These are phyloP conservation scores for Argopecten irradians DNA, from an alignment of 1,140 invertebrate species.

Conservation along the genomic window DNA sequence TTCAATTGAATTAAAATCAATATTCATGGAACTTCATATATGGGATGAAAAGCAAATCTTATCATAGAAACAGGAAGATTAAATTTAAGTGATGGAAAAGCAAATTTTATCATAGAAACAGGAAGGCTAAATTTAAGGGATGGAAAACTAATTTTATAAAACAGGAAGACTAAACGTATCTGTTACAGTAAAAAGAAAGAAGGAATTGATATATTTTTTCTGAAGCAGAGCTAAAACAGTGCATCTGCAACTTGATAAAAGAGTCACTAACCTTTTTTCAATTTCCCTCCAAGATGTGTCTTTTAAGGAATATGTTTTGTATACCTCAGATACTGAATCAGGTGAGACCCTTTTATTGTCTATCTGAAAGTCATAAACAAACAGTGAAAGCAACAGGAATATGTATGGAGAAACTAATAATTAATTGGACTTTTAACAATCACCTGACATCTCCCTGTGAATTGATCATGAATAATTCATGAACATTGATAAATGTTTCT, in stretches of 20 bases:
- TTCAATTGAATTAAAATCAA: too few species aligned
- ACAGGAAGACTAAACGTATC: too few species aligned
- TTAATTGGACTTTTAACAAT: too few species aligned
- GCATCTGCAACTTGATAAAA: background rate
- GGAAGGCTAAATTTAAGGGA: background rate
- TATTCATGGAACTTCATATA: too few species aligned
- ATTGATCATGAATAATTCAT: too few species aligned
- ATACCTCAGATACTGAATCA: conserved; percentile 63
- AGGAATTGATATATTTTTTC: too few species aligned
- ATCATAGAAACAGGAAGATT: background rate
- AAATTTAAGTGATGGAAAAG: background rate
- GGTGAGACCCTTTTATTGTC: conserved; percentile 67
- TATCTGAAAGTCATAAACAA: conserved; percentile 58
- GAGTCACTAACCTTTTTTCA: conserved; percentile 62
- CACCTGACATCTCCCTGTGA: too few species aligned
- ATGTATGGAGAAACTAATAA: too few species aligned
- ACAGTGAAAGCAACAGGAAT: too few species aligned
- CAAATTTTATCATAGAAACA: background rate
- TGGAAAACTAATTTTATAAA: background rate
- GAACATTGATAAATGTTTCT: too few species aligned
- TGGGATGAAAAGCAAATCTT: background rate
- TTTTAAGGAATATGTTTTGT: conserved; percentile 64
- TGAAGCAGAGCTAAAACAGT: too few species aligned
- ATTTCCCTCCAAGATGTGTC: conserved; percentile 65
- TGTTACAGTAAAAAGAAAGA: too few species aligned